Base-by-base conservation (phyloP, 35 echinoderm and acorn worm genomes). In the Patiria miniata region DNA sequence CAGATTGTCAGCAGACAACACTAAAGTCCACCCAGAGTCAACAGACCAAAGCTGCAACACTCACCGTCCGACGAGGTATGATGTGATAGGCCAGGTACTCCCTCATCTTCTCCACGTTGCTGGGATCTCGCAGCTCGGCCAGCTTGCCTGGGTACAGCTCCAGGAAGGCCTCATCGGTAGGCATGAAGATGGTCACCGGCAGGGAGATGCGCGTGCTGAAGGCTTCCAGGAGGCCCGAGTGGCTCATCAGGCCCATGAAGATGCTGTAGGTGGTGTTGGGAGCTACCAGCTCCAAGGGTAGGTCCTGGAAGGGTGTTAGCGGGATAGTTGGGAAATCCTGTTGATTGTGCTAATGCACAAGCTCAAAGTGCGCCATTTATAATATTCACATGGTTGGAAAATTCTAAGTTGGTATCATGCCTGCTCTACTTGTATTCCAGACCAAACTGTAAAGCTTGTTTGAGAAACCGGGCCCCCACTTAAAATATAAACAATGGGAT, bases 181-280 rank as follows among this genome's bases (percentile, higher is more conserved):
- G 88, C 37, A 83, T 52, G 76, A 90, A 90, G 26, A 90, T 40
- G 32, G 88, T 90, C 16, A 83, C 58, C 5, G 88, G 88, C 42
- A 78, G 73, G 37, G 40, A 37, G 6, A 83, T 33, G 1, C 61
- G 60, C 42, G 57, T 53, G 33, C 68, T 55, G 39, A 84, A 77
- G 38, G 39, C 33, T 15, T 68, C 44, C 60, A 53, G 14, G 29
- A 90, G 26, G 37, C 69, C 88, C 36, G 81, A 28, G 37, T 19
- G 0, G 4, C 39, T 34, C 80, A 90, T 73, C 40, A 90, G 51
- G 10, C 73, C 61, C 17, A 83, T 30, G 40, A 90, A 79, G 16
- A 83, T 90, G 61, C 42, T 77, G 80, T 90, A 90, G 8, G 51
- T 83, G 8, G 47, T 51, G 42, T 77, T 77, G 34, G 50, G 16